Base-by-base conservation (phyloP, 2,797 vertebrate species). In the Hoplostethus mediterraneus region DNA sequence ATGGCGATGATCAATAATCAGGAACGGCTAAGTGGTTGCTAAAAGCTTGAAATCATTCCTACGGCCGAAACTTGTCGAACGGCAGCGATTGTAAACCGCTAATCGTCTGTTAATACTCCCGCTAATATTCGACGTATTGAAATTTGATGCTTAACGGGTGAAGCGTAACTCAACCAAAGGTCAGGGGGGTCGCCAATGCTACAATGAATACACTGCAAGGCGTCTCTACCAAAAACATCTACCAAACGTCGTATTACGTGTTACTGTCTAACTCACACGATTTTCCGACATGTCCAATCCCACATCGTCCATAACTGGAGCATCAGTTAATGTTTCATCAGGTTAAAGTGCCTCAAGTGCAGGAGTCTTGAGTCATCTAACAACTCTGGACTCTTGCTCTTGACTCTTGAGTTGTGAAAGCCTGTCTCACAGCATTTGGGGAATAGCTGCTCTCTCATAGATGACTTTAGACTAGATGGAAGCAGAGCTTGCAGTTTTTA, bases 1-100 rank as follows among this genome's bases (percentile, higher is more conserved):
- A 63, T 48, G 52, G 58, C 63, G 38, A 76, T 53, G 31, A 86
- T 81, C 60, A 77, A 53, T 61, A 52, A 69, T 48, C n/a, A 51
- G 1, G 53, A 63, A 76, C 65, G 52, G 74, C 42, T 30, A 21
- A 71, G 45, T 59, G 59, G 44, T 73, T 64, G 62, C 48, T 63
- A 40, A 71, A 66, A 8, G 73, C 65, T 25, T 52, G 30, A 52
- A 59, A 56, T 21, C 16, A 42, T 69, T 45, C 48, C 53, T 47
- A 3, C 63, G 33, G 58, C 55, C 51, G 47, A 71, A 3, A 70
- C 11, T 66, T 3, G 57, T 47, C 61, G n/a, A 60, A 64, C 64
- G 49, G 21, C 21, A 51, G 4, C 17, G 11, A 59, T 14, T 53
- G 5, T n/a, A 12, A 17, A 30, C 71, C 13, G 44, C n/a, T 63